Base-by-base conservation (phyloP, 64 coral and sea anemone species). In the Catalaphyllia jardinei region DNA sequence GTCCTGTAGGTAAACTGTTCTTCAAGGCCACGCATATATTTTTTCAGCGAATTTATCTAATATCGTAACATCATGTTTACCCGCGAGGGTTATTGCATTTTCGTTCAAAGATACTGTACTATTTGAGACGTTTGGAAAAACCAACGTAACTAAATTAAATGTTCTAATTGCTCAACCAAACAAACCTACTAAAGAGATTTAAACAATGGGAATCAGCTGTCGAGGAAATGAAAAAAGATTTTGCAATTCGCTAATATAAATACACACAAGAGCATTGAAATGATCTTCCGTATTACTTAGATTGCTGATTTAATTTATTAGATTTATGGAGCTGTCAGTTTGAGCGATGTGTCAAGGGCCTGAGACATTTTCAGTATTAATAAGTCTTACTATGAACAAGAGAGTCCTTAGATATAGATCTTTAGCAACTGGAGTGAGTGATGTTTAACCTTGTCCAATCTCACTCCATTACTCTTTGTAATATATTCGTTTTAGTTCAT, bases 301-400 rank as follows among this genome's bases (percentile, higher is more conserved):
- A 83, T 83, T 83, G 60, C 29, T 83, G 29, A 27, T 29, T 67
- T 9, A 38, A 35, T 84, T 67, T 84, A 84, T 84, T 84, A 84
- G 62, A 2, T 38, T 27, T 22, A 69, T 84, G 69, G 39, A 63
- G 39, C n/a, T 84, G 38, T 84, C 81, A 69, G 12, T 82, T 46
- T 28, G 54, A 62, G 55, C 24, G 52, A 51, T 31, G 3, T 12
- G 25, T n/a, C 10, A 25, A 22, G 28, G 31, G 57, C 6, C 33
- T 64, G 14, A 22, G 64, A 67, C 19, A n/a, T 18, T 22, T 24
- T 67, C 20, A 10, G 8, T 67, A n/a, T 67, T 67, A 20, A n/a
- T 25, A n/a, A 10, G 9, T n/a, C 64, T 67, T 18, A 24, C 25
- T 5, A 18, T n/a, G 64, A n/a, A 25, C 64, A n/a, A 25, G 20